These are phyloP conservation scores for Semotilus atromaculatus DNA, from an alignment of 2,797 vertebrate genomes.

Conservation along the genomic window DNA sequence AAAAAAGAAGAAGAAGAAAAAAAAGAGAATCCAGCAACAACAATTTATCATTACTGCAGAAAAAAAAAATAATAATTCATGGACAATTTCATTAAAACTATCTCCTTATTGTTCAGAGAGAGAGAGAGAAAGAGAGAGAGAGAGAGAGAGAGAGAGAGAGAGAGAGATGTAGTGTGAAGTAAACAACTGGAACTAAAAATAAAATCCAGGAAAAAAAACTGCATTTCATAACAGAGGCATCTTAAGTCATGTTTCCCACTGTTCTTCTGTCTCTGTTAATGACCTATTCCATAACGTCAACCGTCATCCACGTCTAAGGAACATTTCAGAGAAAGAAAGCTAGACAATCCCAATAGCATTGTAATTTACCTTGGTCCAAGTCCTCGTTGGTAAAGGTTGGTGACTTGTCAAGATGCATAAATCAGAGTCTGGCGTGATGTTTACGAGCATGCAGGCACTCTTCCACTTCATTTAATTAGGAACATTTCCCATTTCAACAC, in stretches of 20 bases:
- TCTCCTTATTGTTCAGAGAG: background rate
- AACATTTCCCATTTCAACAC: background rate
- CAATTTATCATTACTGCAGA: background rate
- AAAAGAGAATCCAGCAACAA: background rate
- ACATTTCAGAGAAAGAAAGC: conserved; percentile 11
- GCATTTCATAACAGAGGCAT: conserved; percentile 3
- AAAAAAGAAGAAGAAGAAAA: background rate
- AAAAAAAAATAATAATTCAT: background rate
- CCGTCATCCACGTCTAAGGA: background rate
- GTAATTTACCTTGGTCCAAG: conserved; percentile 16
- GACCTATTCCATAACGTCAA: background rate
- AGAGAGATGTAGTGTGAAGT: conserved; percentile 20
- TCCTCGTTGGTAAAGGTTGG: background rate
- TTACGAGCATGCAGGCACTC: background rate
- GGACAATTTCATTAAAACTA: background rate
- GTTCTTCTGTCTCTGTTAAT: background rate
- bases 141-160: too few species aligned
- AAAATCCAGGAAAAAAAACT: background rate
- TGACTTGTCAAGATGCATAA: conserved; percentile 22
- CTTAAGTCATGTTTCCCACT: background rate
- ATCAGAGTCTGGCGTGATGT: conserved; percentile 15
- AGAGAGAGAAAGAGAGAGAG: background rate
- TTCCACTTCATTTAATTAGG: background rate
- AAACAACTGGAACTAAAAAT: background rate
- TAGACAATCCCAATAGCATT: conserved; percentile 1